These are phyloP conservation scores for Salvelinus sp. DNA, from an alignment of 2,113 vertebrate genomes.

Conservation along the genomic window DNA sequence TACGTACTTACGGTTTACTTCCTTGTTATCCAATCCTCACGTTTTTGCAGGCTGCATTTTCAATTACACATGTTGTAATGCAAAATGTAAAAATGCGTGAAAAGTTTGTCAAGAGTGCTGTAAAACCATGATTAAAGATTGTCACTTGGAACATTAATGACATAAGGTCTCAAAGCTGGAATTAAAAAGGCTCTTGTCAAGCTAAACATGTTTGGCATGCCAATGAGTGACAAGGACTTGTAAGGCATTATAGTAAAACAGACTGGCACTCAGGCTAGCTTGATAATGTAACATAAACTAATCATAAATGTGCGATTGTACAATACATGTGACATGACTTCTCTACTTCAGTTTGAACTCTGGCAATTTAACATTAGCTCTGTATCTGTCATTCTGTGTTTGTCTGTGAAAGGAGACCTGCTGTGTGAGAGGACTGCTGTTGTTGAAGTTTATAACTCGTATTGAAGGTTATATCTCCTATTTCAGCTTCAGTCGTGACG, in stretches of 20 bases:
- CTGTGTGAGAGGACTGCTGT: conserved; percentile 78
- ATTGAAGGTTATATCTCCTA: conserved; percentile 87
- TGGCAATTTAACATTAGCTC: neutral
- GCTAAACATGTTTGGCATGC: too few species aligned
- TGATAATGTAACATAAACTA: too few species aligned
- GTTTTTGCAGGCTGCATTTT: neutral
- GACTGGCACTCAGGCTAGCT: too few species aligned
- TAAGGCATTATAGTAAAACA: too few species aligned
- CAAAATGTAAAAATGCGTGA: neutral
- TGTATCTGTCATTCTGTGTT: conserved; percentile 3
- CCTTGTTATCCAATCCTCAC: conserved; percentile 16
- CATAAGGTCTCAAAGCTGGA: conserved; percentile 72
- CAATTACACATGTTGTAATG: neutral
- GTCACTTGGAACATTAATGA: conserved; percentile 89
- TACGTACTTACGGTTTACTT: conserved; percentile 34
- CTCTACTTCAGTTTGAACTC: neutral
- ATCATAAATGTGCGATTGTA: too few species aligned
- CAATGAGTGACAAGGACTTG: too few species aligned
- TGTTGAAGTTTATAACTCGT: conserved; percentile 86
- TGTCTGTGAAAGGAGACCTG: conserved; percentile 74
- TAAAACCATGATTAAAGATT: conserved; percentile 71
- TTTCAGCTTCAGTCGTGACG: conserved; percentile 86
- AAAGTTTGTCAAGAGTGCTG: neutral
- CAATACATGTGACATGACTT: neutral
- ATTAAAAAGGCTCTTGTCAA: conserved; percentile 58